Percentiles rank a stretch among this genome's conserved stretches.
These are phyloP conservation scores for Chymomyza caudatula DNA, from an alignment of 2,888 invertebrate species.

Conservation along the genomic window DNA sequence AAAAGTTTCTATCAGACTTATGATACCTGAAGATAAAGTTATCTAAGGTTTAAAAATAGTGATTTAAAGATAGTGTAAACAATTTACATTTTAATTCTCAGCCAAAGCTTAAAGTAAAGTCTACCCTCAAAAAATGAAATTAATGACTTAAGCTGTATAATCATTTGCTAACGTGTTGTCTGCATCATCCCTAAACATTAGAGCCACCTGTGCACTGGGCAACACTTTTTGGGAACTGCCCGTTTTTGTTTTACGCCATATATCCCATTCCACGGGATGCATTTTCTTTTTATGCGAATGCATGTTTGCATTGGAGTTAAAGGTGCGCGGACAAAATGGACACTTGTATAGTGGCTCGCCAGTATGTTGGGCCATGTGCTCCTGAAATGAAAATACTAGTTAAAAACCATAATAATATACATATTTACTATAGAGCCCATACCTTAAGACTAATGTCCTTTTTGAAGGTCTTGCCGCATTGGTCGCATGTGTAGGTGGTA, in stretches of 20 bases:
- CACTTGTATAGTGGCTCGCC: constrained; percentile 76
- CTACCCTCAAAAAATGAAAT: background rate
- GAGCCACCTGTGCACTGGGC: constrained; percentile 63
- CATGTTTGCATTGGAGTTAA: constrained; percentile 77
- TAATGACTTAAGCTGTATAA: constrained; percentile 21
- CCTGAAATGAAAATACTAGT: constrained; percentile 47
- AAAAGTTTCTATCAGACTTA: background rate
- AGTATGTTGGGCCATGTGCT: constrained; percentile 77
- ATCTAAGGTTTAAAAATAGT: background rate
- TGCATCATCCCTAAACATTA: constrained; percentile 58
- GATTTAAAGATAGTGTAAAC: background rate
- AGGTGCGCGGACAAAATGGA: constrained; percentile 76
- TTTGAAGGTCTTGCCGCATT: constrained; percentile 77
- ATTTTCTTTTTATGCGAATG: constrained; percentile 76
- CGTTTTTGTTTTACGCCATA: constrained; percentile 72
- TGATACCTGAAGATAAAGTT: background rate
- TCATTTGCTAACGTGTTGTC: constrained; percentile 56
- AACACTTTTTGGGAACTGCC: constrained; percentile 69
- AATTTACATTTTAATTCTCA: too few relatives aligned
- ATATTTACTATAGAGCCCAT: background rate
- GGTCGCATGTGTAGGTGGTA: constrained; percentile 69
- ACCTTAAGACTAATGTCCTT: constrained; percentile 75
- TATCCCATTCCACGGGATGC: constrained; percentile 76
- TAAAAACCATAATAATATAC: background rate
- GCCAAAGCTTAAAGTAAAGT: background rate